Evolutionary conservation across 2,113 vertebrate species (phyloP), one percentile per base, ranked within the genome.

Genomic region (Colossoma macropomum): DNA sequence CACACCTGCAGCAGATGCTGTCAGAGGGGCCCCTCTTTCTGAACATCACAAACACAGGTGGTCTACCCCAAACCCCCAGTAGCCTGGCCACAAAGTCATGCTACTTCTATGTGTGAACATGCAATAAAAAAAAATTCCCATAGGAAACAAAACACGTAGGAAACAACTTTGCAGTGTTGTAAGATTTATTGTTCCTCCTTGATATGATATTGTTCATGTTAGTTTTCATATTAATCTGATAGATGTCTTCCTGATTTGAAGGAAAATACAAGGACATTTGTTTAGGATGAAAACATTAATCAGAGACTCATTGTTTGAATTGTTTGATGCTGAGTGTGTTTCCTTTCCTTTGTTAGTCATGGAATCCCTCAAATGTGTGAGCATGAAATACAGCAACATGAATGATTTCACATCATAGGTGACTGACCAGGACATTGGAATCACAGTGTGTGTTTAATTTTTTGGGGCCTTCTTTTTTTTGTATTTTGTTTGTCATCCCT

Each of bases 131-230:
- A 87, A 90, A 91, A 93, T 87, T 89, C 91, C 90, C 90, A 92
- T 87, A 92, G 91, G 92, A 94, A 94, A 92, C 87, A 90, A 27
- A 93, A 92, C 87, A 92, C 86, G 91, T 90, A 93, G 93, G 93
- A 94, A 94, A 89, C 93, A 92, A 91, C 92, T 89, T 91, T 94
- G 90, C 90, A 83, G 88, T 89, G 91, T 70, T 80, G 62, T 52
- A 80, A 76, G 68, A 80, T 80, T 77, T 73, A 84, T 69, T 82
- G 70, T 84, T 80, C 41, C 79, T 86, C 65, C 72, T 77, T 80
- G 72, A 82, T 86, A 85, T 82, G 50, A 84, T 75, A 81, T 73
- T 76, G 79, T 85, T 80, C 88, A 90, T 91, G 88, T 79, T 88
- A 9, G 91, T 80, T 87, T 89, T 90, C 88, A 84, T 75, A 87